These are phyloP conservation scores for Crypturellus tataupa DNA, from an alignment of 2,797 vertebrate genomes.

Conservation along the genomic window DNA sequence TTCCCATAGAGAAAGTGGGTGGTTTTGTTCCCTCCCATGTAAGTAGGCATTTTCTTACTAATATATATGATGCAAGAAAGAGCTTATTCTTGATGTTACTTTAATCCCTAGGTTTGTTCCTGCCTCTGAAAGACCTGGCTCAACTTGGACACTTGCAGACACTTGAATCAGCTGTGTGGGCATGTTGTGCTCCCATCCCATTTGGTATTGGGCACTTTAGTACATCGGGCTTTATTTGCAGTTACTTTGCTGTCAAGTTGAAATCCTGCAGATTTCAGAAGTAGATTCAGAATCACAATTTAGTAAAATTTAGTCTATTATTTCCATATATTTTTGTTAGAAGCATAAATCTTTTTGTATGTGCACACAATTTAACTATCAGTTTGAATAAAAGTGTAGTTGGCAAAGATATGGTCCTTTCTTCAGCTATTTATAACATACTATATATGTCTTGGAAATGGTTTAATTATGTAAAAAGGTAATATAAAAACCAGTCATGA, in stretches of 20 bases:
- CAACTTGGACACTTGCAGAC: not conserved
- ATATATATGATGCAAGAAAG: not conserved
- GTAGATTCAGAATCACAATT: not conserved
- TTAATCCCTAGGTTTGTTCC: not conserved
- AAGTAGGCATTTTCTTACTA: not conserved
- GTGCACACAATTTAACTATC: not conserved
- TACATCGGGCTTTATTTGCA: not conserved
- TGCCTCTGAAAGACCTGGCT: not conserved
- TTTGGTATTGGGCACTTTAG: not conserved
- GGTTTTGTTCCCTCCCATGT: not conserved
- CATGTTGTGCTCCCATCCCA: not conserved
- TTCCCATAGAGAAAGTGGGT: not conserved
- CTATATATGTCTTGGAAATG: not conserved
- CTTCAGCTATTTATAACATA: not conserved
- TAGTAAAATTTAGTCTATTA: not conserved
- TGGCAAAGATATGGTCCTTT: not conserved
- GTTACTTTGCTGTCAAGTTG: not conserved
- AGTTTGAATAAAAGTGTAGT: not conserved
- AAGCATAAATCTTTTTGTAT: not conserved
- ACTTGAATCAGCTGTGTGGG: rapidly evolving
- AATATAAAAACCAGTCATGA: not conserved
- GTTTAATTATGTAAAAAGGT: not conserved
- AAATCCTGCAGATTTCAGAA: not conserved
- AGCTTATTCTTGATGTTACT: not conserved
- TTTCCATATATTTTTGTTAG: not conserved